Conservation (phyloP, 1,140 invertebrate genomes). For the Arion vulgaris region DNA sequence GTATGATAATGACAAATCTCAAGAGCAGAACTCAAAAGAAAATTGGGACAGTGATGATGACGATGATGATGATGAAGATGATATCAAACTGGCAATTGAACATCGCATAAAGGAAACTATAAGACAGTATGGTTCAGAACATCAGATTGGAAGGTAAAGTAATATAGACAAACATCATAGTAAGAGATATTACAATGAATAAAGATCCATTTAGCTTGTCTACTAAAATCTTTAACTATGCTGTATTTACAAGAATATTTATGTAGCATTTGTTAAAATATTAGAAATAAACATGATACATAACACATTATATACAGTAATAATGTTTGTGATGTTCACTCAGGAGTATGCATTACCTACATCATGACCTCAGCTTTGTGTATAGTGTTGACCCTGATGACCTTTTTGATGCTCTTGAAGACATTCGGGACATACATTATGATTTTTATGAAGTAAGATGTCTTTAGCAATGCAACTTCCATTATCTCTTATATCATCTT, state of each 20-base stretch:
- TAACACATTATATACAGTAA: too few species aligned
- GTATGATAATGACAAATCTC: constrained; percentile 35
- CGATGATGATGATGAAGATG: constrained; percentile 43
- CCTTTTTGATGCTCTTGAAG: constrained; percentile 11
- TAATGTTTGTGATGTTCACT: too few species aligned
- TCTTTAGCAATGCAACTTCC: too few species aligned
- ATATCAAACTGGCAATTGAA: constrained; percentile 30
- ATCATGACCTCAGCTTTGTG: constrained; percentile 29
- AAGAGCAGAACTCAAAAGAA: not conserved
- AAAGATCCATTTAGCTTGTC: too few species aligned
- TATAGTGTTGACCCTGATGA: constrained; percentile 21
- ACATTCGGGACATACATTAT: constrained; percentile 17
- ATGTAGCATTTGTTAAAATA: too few species aligned
- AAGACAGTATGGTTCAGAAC: not conserved
- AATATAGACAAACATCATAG: too few species aligned
- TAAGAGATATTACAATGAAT: too few species aligned
- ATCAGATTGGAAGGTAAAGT: constrained; percentile 27
- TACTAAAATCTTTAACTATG: too few species aligned
- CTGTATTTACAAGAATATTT: too few species aligned
- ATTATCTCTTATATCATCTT: too few species aligned
- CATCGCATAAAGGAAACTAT: constrained; percentile 35
- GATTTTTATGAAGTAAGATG: constrained; percentile 33
- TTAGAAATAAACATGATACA: too few species aligned
- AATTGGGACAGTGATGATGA: constrained; percentile 43
- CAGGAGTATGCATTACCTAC: constrained; percentile 3